These are phyloP conservation scores for Pseudonaja textilis DNA, from an alignment of 2,113 vertebrate species.

Conservation along the genomic window DNA sequence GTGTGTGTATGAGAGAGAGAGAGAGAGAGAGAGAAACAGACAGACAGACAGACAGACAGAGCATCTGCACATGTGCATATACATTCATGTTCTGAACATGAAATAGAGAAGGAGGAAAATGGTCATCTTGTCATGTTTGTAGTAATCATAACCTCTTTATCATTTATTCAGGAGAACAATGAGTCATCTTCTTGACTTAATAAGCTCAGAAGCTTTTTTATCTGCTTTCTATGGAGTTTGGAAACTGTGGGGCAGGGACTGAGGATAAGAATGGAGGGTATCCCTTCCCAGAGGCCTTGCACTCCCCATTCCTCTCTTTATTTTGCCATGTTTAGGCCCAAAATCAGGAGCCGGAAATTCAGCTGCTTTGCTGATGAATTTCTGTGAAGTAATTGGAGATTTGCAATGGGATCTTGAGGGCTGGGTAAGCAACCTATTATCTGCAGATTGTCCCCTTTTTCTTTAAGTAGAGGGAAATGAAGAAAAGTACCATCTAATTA, in stretches of 20 bases:
- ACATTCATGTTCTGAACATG: neutral
- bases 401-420: neutral
- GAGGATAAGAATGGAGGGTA: neutral
- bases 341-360: neutral
- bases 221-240: neutral
- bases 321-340: neutral
- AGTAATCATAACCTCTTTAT: neutral
- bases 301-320: neutral
- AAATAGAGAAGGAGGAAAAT: neutral
- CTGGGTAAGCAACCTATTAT: neutral
- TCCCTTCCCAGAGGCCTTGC: neutral
- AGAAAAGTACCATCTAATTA: neutral
- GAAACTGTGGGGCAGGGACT: neutral
- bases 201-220: neutral
- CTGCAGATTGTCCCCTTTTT: neutral
- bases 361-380: neutral
- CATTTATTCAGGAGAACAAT: neutral
- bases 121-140: neutral
- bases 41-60: neutral
- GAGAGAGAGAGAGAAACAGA: no score
- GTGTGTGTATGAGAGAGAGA: neutral
- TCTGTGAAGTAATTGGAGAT: neutral
- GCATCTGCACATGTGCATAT: neutral
- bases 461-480: neutral
- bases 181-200: neutral